Conservation (phyloP, 2,888 invertebrate species). For the Brachyopa scutellaris region DNA sequence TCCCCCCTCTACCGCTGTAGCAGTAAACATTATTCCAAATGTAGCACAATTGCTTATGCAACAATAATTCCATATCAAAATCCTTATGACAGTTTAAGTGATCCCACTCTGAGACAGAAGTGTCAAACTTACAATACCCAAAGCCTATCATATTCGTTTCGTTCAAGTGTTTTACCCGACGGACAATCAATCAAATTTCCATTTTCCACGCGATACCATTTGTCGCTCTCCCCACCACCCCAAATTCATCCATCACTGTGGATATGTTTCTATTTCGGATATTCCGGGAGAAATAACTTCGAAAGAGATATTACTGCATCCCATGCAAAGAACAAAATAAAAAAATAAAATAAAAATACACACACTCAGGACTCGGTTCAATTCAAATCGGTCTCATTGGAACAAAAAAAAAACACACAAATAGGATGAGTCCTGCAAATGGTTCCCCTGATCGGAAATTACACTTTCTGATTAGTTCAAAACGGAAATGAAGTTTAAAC, state of each 20-base stretch:
- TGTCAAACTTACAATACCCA: not conserved
- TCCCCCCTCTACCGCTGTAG: too few relatives aligned
- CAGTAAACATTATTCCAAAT: too few relatives aligned
- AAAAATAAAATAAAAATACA: not conserved
- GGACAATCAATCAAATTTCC: slow-evolving; percentile 54
- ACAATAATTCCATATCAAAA: too few relatives aligned
- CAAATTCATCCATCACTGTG: slow-evolving; percentile 18
- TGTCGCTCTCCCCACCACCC: not conserved
- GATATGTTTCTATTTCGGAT: slow-evolving; percentile 11
- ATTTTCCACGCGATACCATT: slow-evolving; percentile 7
- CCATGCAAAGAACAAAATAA: not conserved
- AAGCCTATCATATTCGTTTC: not conserved
- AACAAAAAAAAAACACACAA: not conserved
- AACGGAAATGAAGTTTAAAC: slow-evolving; percentile 82
- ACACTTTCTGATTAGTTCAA: slow-evolving; percentile 82
- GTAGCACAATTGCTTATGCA: too few relatives aligned
- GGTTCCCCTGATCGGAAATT: slow-evolving; percentile 80
- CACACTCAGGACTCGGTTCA: not conserved
- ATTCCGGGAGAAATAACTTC: slow-evolving; percentile 1
- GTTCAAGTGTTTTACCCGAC: slow-evolving; percentile 4
- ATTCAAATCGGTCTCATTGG: not conserved
- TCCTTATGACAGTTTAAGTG: not conserved
- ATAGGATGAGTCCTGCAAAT: slow-evolving; percentile 33
- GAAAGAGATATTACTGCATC: not conserved
- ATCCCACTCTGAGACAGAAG: not conserved